Evolutionary conservation across 2,888 invertebrate species (phyloP), one percentile per base, ranked within the genome.

Genomic region (Lordiphosa andalusiaca): DNA sequence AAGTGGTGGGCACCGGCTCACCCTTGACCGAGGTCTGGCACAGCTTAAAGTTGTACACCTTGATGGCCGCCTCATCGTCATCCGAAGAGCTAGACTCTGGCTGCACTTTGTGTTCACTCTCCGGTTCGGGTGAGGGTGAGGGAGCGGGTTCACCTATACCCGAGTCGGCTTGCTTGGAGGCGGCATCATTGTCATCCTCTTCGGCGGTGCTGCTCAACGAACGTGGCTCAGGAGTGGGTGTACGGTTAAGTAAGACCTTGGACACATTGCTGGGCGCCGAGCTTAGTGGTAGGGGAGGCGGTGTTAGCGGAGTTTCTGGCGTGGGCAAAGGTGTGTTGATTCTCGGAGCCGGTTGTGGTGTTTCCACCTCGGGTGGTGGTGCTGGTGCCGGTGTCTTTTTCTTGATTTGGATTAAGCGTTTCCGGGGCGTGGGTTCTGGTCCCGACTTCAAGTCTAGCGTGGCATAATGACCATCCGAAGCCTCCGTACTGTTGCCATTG

Each of bases 31-130:
- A 77, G 1, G 88, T 88, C 69, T 89, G 86, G 12, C 89, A 86
- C 53, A 88, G 75, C 67, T 89, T 89, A 12, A 89, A 87, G 49
- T 88, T 89, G 56, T 89, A 89, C 9, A 89, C 88, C 59, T 89
- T 88, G 47, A 88, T 85, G 62, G 81, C 78, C 40, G 89, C 89
- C 33, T 89, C 89, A 42, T 89, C 89, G 55, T 89, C 89, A 6
- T 30, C 30, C 7, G 30, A 30, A 30, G 89, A 89, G 41, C 89
- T 89, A 10, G 88, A 87, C 55, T 88, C 89, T n/a, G 84, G 65
- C 0, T 71, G 55, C 2, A 50, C 47, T 23, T 63, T 63, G 6
- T 19, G 42, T 3, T 44, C 33, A 30, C 30, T 47, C 25, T 64
- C 53, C 4, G 69, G 63, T 30, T 84, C 85, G 2, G 87, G 87